These are phyloP conservation scores for Micoletzkya japonica DNA, from an alignment of 2,888 invertebrate genomes.

Conservation along the genomic window DNA sequence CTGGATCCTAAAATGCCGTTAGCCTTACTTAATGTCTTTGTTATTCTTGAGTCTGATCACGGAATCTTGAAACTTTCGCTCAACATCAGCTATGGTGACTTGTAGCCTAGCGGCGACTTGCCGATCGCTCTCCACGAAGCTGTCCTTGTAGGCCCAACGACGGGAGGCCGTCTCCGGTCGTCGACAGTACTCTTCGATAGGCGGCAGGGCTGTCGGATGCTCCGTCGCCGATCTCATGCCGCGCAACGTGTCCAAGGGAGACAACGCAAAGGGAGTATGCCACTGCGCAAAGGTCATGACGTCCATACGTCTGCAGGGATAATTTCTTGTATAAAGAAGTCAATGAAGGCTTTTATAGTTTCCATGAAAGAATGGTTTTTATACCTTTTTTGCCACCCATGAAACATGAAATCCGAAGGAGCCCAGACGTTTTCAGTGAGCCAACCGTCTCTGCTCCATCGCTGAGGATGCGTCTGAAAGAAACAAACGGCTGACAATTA, in stretches of 20 bases:
- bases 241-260: not conserved
- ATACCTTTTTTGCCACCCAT: slow-evolving; percentile 49
- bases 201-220: not conserved
- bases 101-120: too few species aligned
- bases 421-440: slow-evolving; percentile 41
- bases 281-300: slow-evolving; percentile 36
- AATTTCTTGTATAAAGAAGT: not conserved
- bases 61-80: too few species aligned
- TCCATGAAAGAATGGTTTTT: not conserved
- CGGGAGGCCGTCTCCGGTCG: not conserved
- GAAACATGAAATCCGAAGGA: slow-evolving; percentile 41
- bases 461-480: slow-evolving; percentile 19
- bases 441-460: slow-evolving; percentile 49
- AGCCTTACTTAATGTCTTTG: too few species aligned
- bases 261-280: slow-evolving; percentile 39
- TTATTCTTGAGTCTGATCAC: too few species aligned
- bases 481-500: not conserved
- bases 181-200: not conserved
- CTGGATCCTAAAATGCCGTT: too few species aligned
- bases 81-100: too few species aligned
- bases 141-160: slow-evolving; percentile 25
- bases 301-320: slow-evolving; percentile 38
- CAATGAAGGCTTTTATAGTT: not conserved
- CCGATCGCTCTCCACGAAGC: too few species aligned
- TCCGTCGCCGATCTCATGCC: not conserved